Conservation (phyloP, 1,140 invertebrate species). For the Mylabris phalerata region DNA sequence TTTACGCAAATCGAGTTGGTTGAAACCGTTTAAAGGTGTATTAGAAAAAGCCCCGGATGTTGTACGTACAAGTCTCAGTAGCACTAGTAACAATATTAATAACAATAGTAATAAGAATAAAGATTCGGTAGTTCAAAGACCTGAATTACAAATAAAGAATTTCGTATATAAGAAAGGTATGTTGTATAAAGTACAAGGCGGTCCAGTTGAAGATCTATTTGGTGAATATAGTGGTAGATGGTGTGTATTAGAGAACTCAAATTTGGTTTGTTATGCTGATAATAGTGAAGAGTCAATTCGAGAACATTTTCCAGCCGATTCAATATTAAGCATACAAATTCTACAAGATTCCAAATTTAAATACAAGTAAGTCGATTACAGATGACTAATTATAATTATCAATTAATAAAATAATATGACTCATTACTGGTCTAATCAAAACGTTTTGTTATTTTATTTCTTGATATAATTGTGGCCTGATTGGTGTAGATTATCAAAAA, state of each 20-base stretch:
- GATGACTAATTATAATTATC: no score
- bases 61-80: conserved; percentile 21
- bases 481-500: no score
- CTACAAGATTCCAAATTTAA: conserved; percentile 55
- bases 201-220: conserved; percentile 40
- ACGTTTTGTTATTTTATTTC: no score
- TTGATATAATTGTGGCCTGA: no score
- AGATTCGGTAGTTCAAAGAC: conserved; percentile 25
- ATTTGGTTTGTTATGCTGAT: conserved; percentile 37
- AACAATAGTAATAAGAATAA: conserved; percentile 11
- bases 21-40: conserved; percentile 34
- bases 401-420: no score
- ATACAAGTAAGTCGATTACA: conserved; percentile 37
- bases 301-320: conserved; percentile 51
- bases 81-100: conserved; percentile 21
- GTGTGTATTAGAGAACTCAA: conserved; percentile 38
- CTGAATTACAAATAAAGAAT: conserved; percentile 27
- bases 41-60: conserved; percentile 34
- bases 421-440: no score
- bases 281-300: conserved; percentile 41
- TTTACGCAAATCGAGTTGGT: conserved; percentile 27
- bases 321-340: conserved; percentile 54
- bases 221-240: conserved; percentile 40
- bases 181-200: conserved; percentile 39
- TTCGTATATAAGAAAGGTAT: conserved; percentile 37